Evolutionary conservation across 1,140 invertebrate species (phyloP).

Genomic region (Cepaea nemoralis): DNA sequence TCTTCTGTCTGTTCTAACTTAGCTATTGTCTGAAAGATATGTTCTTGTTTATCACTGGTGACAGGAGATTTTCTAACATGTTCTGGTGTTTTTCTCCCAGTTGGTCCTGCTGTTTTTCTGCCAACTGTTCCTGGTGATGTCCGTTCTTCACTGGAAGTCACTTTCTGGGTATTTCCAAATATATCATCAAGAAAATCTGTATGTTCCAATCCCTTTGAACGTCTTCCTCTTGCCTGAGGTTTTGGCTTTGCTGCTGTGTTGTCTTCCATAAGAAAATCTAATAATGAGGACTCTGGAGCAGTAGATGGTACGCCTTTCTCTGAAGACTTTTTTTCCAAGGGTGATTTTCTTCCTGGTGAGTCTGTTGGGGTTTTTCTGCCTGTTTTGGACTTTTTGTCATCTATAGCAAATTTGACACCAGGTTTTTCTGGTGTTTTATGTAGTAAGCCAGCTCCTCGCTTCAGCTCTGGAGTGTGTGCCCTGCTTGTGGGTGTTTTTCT

Average conservation of each 20-base stretch:
- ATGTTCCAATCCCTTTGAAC: neutral
- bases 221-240: conserved; percentile 4
- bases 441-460: neutral
- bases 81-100: neutral
- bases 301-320: conserved; percentile 27
- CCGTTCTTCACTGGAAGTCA: neutral
- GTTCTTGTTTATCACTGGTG: neutral
- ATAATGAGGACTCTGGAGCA: conserved; percentile 39
- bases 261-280: conserved; percentile 51
- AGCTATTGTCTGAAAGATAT: neutral
- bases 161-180: neutral
- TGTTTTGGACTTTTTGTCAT: conserved; percentile 41
- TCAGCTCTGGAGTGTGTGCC: neutral
- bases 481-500: neutral
- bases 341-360: conserved; percentile 21
- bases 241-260: conserved; percentile 16
- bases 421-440: neutral
- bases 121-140: neutral
- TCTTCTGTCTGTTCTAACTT: conserved; percentile 38
- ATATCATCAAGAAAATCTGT: neutral
- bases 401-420: neutral
- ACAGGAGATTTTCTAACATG: neutral
- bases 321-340: conserved; percentile 22
- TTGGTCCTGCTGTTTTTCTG: neutral
- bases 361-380: conserved; percentile 38